Percentiles rank a stretch among this genome's conserved stretches.
phyloP scores from a whole-genome alignment of 1,140 invertebrate species.

The Polypedilum pembai region DNA sequence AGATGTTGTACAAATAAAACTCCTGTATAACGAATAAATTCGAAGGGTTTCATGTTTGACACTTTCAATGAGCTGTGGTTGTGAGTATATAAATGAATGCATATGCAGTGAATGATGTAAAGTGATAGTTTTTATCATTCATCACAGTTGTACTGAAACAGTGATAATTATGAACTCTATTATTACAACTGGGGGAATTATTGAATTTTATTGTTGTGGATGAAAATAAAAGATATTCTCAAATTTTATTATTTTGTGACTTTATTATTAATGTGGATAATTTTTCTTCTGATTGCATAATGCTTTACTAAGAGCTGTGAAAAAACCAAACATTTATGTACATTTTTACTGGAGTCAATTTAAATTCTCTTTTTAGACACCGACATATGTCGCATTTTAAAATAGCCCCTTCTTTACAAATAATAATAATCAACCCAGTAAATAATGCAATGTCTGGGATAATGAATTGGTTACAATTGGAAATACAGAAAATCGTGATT shows the following conservation, averaged over 20 bases:
- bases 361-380: not conserved
- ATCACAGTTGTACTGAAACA: not conserved
- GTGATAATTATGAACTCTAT: not conserved
- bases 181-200: constrained; percentile 5
- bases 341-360: not conserved
- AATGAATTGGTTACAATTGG: constrained; percentile 4
- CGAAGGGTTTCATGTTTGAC: not conserved
- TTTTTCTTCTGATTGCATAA: not conserved
- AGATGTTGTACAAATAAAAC: constrained; percentile 12
- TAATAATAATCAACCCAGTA: not conserved
- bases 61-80: not conserved
- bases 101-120: not conserved
- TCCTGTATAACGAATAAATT: constrained; percentile 8
- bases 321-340: not conserved
- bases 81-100: not conserved
- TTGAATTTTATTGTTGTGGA: not conserved
- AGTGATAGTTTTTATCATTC: constrained; percentile 13
- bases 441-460: not conserved
- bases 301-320: not conserved
- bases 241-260: too few species aligned
- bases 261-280: not conserved
- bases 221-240: not conserved
- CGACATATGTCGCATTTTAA: constrained; percentile 17
- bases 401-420: constrained; percentile 4
- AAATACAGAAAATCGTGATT: constrained; percentile 18